Base-by-base conservation (phyloP, 2,888 invertebrate genomes). In the Neoscelio sp. region DNA sequence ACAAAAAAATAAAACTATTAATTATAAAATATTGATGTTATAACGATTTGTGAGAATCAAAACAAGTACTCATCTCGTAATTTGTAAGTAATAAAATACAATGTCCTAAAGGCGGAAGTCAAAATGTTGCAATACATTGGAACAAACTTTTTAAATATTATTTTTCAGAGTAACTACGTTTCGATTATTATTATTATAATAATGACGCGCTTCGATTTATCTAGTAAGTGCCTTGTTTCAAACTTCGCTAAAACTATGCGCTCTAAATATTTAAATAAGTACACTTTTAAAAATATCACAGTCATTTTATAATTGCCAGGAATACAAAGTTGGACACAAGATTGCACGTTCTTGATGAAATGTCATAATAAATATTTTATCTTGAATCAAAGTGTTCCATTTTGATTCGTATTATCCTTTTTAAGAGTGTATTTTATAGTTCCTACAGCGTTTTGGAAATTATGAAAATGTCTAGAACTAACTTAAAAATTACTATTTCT, bases 21-120 rank as follows among this genome's bases (percentile, higher is more conserved):
- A 50, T 52, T 38, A 13, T 60, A 62, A 40, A 35, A 15, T 71
- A 71, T 71, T 23, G 52, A 71, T 70, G 70, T 70, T 58, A 58
- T 46, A 26, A 18, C 28, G 35, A 73, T 38, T 42, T 64, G 20
- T 48, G 48, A 38, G 46, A 23, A 46, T 12, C 54, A 26, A 48
- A 13, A 20, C 28, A 40, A 33, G 52, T 33, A 48, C 33, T 71
- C 26, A 52, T 71, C 52, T 44, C 40, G 44, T 71, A 71, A 40
- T 28, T 58, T 0, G n/a, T 56, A 46, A 56, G 23, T 35, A 40
- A 10, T 48, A 23, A 50, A 35, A 35, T 26, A 23, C 26, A 40
- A 42, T 15, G 70, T 60, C 8, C 10, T 17, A 13, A 58, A 52
- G 70, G 70, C n/a, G 60, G 33, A 56, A 40, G 17, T 42, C 62